These are phyloP conservation scores for Mesembrinibis cayennensis DNA, from an alignment of 2,113 vertebrate genomes.

Conservation along the genomic window DNA sequence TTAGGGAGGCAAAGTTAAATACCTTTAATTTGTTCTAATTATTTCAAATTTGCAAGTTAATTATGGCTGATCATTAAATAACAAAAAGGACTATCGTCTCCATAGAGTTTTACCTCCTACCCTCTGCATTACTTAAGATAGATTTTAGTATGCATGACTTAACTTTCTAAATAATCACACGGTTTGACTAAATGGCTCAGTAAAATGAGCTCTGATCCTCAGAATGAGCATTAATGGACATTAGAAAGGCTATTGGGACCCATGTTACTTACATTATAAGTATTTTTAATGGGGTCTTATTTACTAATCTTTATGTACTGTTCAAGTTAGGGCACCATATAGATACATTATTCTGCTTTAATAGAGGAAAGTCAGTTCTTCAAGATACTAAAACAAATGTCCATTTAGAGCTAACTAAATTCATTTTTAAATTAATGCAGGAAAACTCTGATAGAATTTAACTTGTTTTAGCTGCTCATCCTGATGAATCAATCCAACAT, in stretches of 20 bases:
- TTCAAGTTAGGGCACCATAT: constrained; percentile 74
- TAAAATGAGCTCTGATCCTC: constrained; percentile 85
- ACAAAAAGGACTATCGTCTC: constrained; percentile 85
- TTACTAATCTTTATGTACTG: constrained; percentile 83
- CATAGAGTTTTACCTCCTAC: constrained; percentile 84
- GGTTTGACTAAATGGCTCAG: constrained; percentile 85
- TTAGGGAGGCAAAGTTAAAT: constrained; percentile 89
- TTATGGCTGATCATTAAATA: constrained; percentile 88
- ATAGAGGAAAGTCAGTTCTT: constrained; percentile 70
- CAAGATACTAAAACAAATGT: constrained; percentile 74
- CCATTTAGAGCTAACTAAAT: constrained; percentile 71
- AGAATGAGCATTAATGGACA: constrained; percentile 84
- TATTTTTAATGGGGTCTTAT: constrained; percentile 83
- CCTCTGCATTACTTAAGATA: constrained; percentile 84
- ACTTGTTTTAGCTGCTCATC: constrained; percentile 46
- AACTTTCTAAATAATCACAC: constrained; percentile 86
- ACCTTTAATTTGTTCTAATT: constrained; percentile 92
- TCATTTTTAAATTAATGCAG: constrained; percentile 70
- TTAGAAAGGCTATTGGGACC: constrained; percentile 82
- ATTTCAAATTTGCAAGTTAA: constrained; percentile 90
- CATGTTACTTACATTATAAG: constrained; percentile 80
- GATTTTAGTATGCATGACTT: constrained; percentile 87
- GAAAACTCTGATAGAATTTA: constrained; percentile 61
- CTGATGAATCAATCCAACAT: constrained; percentile 69
- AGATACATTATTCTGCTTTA: constrained; percentile 75